Evolutionary conservation across 1,140 invertebrate genomes (phyloP), one percentile per base, ranked within the genome.

Genomic region (Bombus consobrinus): DNA sequence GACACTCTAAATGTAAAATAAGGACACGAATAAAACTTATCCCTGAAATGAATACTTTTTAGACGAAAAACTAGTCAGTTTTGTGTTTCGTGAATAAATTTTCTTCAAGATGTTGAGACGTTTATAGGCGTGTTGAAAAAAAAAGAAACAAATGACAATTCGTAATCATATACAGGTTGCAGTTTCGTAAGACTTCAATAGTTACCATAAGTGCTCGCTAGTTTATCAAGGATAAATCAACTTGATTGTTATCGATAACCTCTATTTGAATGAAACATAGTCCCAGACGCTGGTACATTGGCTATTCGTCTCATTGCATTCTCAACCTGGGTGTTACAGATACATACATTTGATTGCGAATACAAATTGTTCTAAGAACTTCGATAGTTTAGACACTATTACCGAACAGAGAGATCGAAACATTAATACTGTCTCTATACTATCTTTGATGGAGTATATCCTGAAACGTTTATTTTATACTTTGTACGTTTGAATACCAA

Each of bases 211-310:
- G 66, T 39, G 34, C 18, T 41, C 41, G 37, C 15, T 13, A 41
- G 41, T 75, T 69, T 39, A 78, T 69, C 74, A 53, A 78, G 74
- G 34, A 77, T 83, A 83, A 43, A 41, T 13, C 25, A 3, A 34
- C 25, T 41, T 32, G 59, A 83, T 78, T 53, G 34, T 83, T 83
- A 83, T 78, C 74, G 18, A 15, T 69, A 69, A 69, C 64, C 22
- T 83, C 34, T 78, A 78, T 69, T 69, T 39, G 9, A 75, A 75
- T 83, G 73, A 62, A n/a, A 76, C 73, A 83, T 39, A 37, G n/a
- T 32, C 15, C 5, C 41, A 62, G 12, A 47, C 25, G 32, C 12
- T 41, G 12, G 64, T 57, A 39, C 43, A 77, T 69, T 83, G 43
- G 13, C 74, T 41, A 69, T 77, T 83, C 18, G 43, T 64, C 81